Conservation (phyloP, 2,888 invertebrate genomes). For the Euplagia quadripunctaria region DNA sequence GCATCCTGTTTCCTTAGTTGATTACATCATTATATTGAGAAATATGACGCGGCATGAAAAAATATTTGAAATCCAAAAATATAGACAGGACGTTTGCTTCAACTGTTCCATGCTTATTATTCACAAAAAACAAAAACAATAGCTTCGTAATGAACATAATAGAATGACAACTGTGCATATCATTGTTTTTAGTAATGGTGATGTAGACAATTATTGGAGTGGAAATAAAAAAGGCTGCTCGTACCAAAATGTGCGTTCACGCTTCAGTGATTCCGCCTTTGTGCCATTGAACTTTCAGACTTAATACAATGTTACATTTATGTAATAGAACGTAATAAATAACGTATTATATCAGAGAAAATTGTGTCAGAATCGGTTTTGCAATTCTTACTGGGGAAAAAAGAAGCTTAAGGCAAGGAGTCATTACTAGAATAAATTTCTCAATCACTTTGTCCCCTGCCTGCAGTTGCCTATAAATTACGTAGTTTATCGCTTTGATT, state of each 20-base stretch:
- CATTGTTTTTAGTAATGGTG: conserved; percentile 14
- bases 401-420: conserved; percentile 21
- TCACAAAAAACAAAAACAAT: conserved; percentile 2
- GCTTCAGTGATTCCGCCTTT: conserved; percentile 36
- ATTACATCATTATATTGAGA: conserved; percentile 13
- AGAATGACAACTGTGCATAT: conserved; percentile 27
- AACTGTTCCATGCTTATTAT: background rate
- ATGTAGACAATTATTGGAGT: conserved; percentile 31
- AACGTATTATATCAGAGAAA: conserved; percentile 37
- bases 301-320: conserved; percentile 55
- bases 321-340: conserved; percentile 56
- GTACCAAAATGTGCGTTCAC: conserved; percentile 36
- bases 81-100: conserved; percentile 10
- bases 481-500: conserved; percentile 20
- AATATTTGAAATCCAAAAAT: conserved; percentile 9
- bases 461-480: conserved; percentile 8
- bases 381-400: conserved; percentile 43
- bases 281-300: conserved; percentile 56
- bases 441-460: conserved; percentile 30
- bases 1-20: conserved; percentile 2
- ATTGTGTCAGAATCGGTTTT: conserved; percentile 51
- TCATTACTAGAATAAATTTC: conserved; percentile 37
- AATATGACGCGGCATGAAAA: conserved; percentile 13
- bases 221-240: conserved; percentile 31
- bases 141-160: conserved; percentile 15